Evolutionary conservation across 2,888 invertebrate genomes (phyloP).

Genomic region (Eilema sororculum): DNA sequence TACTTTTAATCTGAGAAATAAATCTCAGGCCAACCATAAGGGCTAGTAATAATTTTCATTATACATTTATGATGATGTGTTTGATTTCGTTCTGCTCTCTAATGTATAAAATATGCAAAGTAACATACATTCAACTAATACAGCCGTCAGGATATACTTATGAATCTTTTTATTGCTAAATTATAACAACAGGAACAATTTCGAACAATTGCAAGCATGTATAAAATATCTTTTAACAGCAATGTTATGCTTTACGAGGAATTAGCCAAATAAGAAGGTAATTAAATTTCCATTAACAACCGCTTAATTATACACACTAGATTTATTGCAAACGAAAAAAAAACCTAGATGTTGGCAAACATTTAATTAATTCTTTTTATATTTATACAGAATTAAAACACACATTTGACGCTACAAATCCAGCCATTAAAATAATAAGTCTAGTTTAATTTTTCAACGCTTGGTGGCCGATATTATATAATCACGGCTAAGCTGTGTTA

Average conservation of each 20-base stretch:
- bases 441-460: neutral
- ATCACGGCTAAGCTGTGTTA: neutral
- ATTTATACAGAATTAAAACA: constrained; percentile 2
- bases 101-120: too few species aligned
- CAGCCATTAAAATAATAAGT: neutral
- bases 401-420: neutral
- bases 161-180: neutral
- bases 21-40: too few species aligned
- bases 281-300: neutral
- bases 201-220: neutral
- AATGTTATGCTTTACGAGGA: neutral
- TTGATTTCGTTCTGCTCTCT: too few species aligned
- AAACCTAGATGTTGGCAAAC: neutral
- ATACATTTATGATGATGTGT: too few species aligned
- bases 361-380: constrained; percentile 1
- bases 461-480: constrained; percentile 7
- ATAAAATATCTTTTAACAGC: constrained; percentile 1
- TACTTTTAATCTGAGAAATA: too few species aligned
- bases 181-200: neutral
- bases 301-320: neutral
- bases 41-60: too few species aligned
- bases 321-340: neutral
- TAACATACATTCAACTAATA: too few species aligned
- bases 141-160: neutral
- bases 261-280: constrained; percentile 3